Evolutionary conservation across 2,113 vertebrate species (phyloP).

Genomic region (Zosterops pallidus): DNA sequence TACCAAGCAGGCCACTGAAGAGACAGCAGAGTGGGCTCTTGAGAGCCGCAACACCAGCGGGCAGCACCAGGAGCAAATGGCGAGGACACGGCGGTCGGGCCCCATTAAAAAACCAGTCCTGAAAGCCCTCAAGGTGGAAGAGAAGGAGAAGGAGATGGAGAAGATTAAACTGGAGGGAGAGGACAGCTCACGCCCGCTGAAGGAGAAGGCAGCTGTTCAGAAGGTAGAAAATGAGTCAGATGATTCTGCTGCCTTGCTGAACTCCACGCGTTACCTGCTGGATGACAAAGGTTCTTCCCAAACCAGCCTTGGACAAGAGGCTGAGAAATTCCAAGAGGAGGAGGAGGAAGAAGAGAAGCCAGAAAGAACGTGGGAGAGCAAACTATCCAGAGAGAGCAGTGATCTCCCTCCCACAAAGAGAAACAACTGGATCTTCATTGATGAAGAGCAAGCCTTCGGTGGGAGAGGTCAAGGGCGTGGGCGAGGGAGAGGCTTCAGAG

Average conservation of each 20-base stretch:
- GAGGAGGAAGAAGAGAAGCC: slow-evolving; percentile 70
- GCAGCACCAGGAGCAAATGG: slow-evolving; percentile 82
- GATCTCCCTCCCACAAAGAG: slow-evolving; percentile 82
- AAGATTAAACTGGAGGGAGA: slow-evolving; percentile 83
- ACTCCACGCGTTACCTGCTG: slow-evolving; percentile 22
- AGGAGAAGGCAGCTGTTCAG: slow-evolving; percentile 76
- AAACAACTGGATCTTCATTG: slow-evolving; percentile 98
- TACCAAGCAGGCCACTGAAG: slow-evolving; percentile 72
- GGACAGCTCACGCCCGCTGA: slow-evolving; percentile 72
- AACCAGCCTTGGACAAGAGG: slow-evolving; percentile 29
- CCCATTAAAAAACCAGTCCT: slow-evolving; percentile 97
- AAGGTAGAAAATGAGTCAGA: slow-evolving; percentile 74
- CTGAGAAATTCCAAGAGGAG: slow-evolving; percentile 76
- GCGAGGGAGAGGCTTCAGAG: slow-evolving; percentile 87
- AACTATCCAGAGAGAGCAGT: slow-evolving; percentile 75
- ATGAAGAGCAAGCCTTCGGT: slow-evolving; percentile 95
- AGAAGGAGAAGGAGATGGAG: slow-evolving; percentile 94
- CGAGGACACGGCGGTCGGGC: slow-evolving; percentile 86
- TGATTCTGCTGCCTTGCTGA: slow-evolving; percentile 72
- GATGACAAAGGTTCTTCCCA: slow-evolving; percentile 77
- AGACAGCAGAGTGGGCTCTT: slow-evolving; percentile 80
- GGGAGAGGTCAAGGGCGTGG: slow-evolving; percentile 84
- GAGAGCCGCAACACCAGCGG: slow-evolving; percentile 65
- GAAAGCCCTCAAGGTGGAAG: slow-evolving; percentile 96
- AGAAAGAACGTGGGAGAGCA: slow-evolving; percentile 80